Evolutionary conservation across 2,797 vertebrate species (phyloP).

Genomic region (Melanogrammus aeglefinus): DNA sequence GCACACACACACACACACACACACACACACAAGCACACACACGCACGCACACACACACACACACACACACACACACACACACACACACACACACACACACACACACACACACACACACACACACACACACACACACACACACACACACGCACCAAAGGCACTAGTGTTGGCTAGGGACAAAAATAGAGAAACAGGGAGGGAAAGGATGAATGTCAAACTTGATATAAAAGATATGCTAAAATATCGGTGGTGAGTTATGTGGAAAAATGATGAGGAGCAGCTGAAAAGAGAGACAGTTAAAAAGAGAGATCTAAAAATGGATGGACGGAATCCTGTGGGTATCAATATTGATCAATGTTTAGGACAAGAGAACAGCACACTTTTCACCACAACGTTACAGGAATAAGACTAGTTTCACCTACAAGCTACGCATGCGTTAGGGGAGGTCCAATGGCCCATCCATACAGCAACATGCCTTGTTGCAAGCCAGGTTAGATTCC

Average conservation of each 20-base stretch:
- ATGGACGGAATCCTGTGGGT: neutral
- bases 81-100: neutral
- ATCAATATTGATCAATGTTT: neutral
- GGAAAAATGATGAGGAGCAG: neutral
- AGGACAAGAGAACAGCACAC: neutral
- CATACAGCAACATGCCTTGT: too few relatives aligned
- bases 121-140: constrained; percentile 8
- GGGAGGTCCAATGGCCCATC: too few relatives aligned
- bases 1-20: neutral
- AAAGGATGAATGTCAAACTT: neutral
- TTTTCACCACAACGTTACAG: neutral
- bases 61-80: neutral
- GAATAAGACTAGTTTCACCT: too few relatives aligned
- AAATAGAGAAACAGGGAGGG: neutral
- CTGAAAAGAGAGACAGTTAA: neutral
- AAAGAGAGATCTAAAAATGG: neutral
- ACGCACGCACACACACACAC: constrained; percentile 16
- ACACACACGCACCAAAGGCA: constrained; percentile 16
- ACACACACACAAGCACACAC: constrained; percentile 7
- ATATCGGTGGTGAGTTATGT: neutral
- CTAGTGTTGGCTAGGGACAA: constrained; percentile 1
- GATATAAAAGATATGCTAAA: constrained; percentile 1
- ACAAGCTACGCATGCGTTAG: neutral
- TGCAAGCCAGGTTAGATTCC: neutral
- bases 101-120: neutral